Evolutionary conservation across 2,797 vertebrate genomes (phyloP).

Genomic region (Malacoctenus gilli): DNA sequence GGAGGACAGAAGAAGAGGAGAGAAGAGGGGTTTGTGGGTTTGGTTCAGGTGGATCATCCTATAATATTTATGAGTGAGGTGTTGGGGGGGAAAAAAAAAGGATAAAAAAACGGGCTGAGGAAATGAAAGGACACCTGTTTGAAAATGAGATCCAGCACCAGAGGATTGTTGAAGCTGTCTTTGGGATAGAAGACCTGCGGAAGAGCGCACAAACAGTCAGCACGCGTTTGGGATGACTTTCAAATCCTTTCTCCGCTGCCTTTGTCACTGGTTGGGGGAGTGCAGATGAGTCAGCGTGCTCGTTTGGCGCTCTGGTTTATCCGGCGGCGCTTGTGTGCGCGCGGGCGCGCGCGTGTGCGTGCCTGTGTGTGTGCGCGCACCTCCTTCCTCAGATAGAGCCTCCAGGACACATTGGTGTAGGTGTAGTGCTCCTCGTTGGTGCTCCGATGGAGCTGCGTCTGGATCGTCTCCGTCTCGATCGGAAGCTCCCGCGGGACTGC

Average conservation of each 20-base stretch:
- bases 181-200: slow-evolving; percentile 97
- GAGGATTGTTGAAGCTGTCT: slow-evolving; percentile 88
- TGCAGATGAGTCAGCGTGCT: too few species aligned
- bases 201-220: slow-evolving; percentile 14
- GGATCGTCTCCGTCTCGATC: slow-evolving; percentile 82
- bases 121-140: slow-evolving; percentile 84
- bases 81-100: too few species aligned
- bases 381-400: slow-evolving; percentile 94
- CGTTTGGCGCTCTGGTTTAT: background rate
- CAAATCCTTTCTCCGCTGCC: background rate
- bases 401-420: slow-evolving; percentile 94
- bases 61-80: too few species aligned
- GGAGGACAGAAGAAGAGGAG: slow-evolving; percentile 30
- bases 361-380: slow-evolving; percentile 61
- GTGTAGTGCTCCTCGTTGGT: slow-evolving; percentile 88
- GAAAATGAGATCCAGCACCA: slow-evolving; percentile 94
- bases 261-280: too few species aligned
- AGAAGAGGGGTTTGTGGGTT: background rate
- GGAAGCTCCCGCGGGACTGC: slow-evolving; percentile 86
- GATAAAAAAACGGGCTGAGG: slow-evolving; percentile 1
- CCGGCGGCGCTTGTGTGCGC: too few species aligned
- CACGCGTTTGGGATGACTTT: background rate
- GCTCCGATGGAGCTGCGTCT: slow-evolving; percentile 89
- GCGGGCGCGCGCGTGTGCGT: background rate
- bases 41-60: slow-evolving; percentile 17